Percentiles rank a stretch among this genome's conserved stretches.
Conservation (phyloP, 2,888 invertebrate genomes). For the Venusia cambrica region DNA sequence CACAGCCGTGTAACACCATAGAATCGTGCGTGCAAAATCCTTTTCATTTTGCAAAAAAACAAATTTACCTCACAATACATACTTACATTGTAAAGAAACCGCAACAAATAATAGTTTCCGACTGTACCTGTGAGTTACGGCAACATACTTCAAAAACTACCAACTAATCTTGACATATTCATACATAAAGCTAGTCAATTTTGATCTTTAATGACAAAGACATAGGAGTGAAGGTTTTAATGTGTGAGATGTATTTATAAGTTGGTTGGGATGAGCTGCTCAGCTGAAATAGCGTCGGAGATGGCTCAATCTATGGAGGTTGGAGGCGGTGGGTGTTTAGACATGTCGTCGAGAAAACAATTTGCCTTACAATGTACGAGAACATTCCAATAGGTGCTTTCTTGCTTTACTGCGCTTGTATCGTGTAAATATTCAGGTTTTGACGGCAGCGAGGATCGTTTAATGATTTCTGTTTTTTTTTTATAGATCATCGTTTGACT, state of each 20-base stretch:
- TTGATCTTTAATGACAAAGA: slow-evolving; percentile 19
- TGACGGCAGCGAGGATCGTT: too few species aligned
- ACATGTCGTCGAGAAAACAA: slow-evolving; percentile 69
- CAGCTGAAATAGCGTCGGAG: slow-evolving; percentile 61
- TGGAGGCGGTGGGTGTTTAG: slow-evolving; percentile 60
- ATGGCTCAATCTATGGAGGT: slow-evolving; percentile 73
- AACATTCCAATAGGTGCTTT: slow-evolving; percentile 38
- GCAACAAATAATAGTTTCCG: slow-evolving; percentile 75
- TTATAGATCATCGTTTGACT: too few species aligned
- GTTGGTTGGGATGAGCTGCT: slow-evolving; percentile 45
- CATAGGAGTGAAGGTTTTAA: slow-evolving; percentile 16
- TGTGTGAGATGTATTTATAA: slow-evolving; percentile 23
- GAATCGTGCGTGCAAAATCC: slow-evolving; percentile 45
- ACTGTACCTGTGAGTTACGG: slow-evolving; percentile 69
- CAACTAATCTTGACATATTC: slow-evolving; percentile 24
- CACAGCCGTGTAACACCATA: slow-evolving; percentile 6
- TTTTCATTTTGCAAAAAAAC: slow-evolving; percentile 56
- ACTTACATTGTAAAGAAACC: slow-evolving; percentile 63
- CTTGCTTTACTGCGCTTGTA: slow-evolving; percentile 52
- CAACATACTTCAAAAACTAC: slow-evolving; percentile 55
- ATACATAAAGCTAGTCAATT: slow-evolving; percentile 11
- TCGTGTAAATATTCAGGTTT: too few species aligned
- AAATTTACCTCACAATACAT: slow-evolving; percentile 56
- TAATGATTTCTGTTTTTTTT: too few species aligned
- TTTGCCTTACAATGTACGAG: slow-evolving; percentile 67